phyloP scores from a whole-genome alignment of 2,888 invertebrate species.

The Alitta virens region DNA sequence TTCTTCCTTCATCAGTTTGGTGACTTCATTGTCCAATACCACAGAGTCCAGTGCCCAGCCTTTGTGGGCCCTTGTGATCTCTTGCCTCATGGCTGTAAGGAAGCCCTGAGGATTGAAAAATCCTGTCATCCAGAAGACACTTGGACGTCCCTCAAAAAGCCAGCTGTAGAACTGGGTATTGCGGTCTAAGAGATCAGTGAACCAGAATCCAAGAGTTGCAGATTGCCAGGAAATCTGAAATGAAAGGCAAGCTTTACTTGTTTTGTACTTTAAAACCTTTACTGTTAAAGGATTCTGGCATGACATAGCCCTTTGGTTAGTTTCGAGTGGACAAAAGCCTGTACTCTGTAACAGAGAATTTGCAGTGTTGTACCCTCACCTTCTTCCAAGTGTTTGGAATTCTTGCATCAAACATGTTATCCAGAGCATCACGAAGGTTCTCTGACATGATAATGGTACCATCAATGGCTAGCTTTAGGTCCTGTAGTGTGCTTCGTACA shows the following conservation, averaged over 20 bases:
- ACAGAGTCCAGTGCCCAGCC: conserved; percentile 58
- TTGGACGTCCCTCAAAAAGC: conserved; percentile 75
- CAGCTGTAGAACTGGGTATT: conserved; percentile 85
- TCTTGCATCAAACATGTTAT: conserved; percentile 95
- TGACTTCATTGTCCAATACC: conserved; percentile 56
- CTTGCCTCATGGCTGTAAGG: conserved; percentile 59
- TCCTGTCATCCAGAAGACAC: conserved; percentile 96
- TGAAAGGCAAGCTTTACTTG: too few species aligned
- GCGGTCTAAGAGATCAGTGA: conserved; percentile 89
- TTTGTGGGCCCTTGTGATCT: conserved; percentile 58
- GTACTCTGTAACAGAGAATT: too few species aligned
- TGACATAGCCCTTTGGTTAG: too few species aligned
- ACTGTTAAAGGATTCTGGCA: too few species aligned
- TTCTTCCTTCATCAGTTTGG: conserved; percentile 57
- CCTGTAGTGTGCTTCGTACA: conserved; percentile 77
- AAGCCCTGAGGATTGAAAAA: conserved; percentile 86
- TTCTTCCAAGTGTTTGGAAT: conserved; percentile 90
- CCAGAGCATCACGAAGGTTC: conserved; percentile 79
- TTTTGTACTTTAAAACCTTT: too few species aligned
- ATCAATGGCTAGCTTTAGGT: conserved; percentile 91
- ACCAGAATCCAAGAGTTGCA: conserved; percentile 97
- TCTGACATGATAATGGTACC: conserved; percentile 98
- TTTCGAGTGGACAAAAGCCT: too few species aligned
- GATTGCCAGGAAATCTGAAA: conserved; percentile 92
- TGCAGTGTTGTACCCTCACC: conserved; percentile 64